Evolutionary conservation across 2,797 vertebrate genomes (phyloP).

Genomic region (Rachycentron canadum): DNA sequence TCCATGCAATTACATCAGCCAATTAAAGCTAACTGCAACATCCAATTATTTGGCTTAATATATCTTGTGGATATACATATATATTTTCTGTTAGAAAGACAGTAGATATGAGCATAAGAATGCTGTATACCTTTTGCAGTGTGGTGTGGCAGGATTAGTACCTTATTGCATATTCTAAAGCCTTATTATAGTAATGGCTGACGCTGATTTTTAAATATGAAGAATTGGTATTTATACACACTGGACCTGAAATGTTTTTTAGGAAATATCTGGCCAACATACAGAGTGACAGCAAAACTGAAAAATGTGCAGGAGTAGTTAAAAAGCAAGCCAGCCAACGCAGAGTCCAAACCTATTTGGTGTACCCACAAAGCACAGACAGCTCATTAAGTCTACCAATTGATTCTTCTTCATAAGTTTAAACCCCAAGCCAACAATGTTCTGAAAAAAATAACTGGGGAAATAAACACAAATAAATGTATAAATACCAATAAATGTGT

Average conservation of each 20-base stretch:
- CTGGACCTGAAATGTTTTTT: neutral
- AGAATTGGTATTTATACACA: constrained; percentile 8
- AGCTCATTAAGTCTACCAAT: constrained; percentile 56
- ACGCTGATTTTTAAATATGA: neutral
- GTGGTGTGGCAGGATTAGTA: neutral
- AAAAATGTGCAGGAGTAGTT: constrained; percentile 36
- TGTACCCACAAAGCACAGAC: constrained; percentile 50
- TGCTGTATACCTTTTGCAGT: neutral
- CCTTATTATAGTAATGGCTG: neutral
- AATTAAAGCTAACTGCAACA: neutral
- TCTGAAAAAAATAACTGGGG: neutral
- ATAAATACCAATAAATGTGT: no score
- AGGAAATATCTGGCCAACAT: neutral
- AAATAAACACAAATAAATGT: no score
- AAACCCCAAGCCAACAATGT: constrained; percentile 48
- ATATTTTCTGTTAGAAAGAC: neutral
- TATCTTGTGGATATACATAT: neutral
- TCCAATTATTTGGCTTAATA: neutral
- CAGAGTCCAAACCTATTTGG: constrained; percentile 44
- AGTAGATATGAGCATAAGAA: neutral
- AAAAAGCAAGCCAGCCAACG: constrained; percentile 42
- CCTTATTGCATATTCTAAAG: neutral
- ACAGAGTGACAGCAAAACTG: constrained; percentile 20
- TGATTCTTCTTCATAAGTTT: constrained; percentile 58
- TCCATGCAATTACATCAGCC: constrained; percentile 25